Conservation (phyloP, 30 jellyfish, hydroid and myxozoan species). For the Aurelia sp. region DNA sequence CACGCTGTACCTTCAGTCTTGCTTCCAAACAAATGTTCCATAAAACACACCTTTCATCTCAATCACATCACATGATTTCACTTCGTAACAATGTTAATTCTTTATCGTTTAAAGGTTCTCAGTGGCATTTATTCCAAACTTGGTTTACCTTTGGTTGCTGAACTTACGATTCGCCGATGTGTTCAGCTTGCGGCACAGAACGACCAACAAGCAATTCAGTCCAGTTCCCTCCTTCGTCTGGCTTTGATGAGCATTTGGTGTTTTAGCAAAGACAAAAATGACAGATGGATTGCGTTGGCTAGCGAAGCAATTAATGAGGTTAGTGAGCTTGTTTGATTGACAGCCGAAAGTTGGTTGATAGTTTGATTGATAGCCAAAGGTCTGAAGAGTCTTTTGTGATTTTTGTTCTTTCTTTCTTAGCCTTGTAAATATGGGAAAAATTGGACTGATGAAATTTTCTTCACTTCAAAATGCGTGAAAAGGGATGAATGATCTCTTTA, state of each 20-base stretch:
- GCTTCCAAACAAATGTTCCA: too few species aligned
- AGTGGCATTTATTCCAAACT: constrained; percentile 14
- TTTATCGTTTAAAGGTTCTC: constrained; percentile 23
- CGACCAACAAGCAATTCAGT: background rate
- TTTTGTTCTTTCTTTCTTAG: too few species aligned
- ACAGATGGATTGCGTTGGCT: constrained; percentile 61
- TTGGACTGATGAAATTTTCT: too few species aligned
- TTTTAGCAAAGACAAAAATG: constrained; percentile 52
- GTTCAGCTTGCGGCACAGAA: constrained; percentile 2
- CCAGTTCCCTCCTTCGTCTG: constrained; percentile 27
- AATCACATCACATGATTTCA: too few species aligned
- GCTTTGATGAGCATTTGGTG: constrained; percentile 40
- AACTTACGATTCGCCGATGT: constrained; percentile 24
- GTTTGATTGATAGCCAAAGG: too few species aligned
- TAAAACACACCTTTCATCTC: too few species aligned
- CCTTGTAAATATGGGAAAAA: too few species aligned
- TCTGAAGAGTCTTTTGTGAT: too few species aligned
- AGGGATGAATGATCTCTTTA: too few species aligned
- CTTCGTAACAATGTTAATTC: background rate
- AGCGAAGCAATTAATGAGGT: constrained; percentile 59
- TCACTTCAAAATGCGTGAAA: too few species aligned
- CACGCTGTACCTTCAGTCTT: too few species aligned
- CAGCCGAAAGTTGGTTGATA: too few species aligned
- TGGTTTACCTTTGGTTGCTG: constrained; percentile 60
- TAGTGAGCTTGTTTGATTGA: background rate